Conservation (phyloP, 2,888 invertebrate species). For the Aspidiotus destructor region DNA sequence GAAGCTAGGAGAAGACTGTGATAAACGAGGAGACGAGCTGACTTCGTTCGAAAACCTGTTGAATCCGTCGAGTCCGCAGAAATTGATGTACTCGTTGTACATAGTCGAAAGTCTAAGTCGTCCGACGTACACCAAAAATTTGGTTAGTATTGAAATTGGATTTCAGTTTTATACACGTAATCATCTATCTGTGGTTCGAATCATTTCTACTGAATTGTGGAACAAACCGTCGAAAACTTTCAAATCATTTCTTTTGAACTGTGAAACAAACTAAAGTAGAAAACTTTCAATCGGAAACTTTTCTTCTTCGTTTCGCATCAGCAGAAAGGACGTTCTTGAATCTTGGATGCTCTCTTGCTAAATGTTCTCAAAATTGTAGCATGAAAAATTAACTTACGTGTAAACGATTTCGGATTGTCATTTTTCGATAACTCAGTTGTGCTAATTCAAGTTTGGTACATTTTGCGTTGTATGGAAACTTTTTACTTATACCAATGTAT, state of each 20-base stretch:
- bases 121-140: constrained; percentile 21
- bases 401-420: too few species aligned
- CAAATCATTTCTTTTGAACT: too few species aligned
- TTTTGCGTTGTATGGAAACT: neutral
- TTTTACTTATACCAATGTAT: neutral
- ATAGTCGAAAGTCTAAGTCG: constrained; percentile 66
- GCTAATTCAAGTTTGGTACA: neutral
- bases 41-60: constrained; percentile 60
- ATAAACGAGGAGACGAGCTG: constrained; percentile 43
- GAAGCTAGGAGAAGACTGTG: constrained; percentile 46
- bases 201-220: constrained; percentile 4
- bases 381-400: too few species aligned
- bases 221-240: too few species aligned
- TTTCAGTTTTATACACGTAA: neutral
- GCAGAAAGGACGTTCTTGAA: too few species aligned
- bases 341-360: too few species aligned
- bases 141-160: constrained; percentile 33
- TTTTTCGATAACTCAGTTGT: neutral
- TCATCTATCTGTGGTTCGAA: neutral
- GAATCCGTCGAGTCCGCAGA: constrained; percentile 82
- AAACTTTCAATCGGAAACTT: too few species aligned
- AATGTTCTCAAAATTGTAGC: too few species aligned
- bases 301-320: too few species aligned
- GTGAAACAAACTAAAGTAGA: too few species aligned
- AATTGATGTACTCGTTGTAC: constrained; percentile 88